phyloP scores from a whole-genome alignment of 1,140 invertebrate genomes.

The Brachionus angularis region DNA sequence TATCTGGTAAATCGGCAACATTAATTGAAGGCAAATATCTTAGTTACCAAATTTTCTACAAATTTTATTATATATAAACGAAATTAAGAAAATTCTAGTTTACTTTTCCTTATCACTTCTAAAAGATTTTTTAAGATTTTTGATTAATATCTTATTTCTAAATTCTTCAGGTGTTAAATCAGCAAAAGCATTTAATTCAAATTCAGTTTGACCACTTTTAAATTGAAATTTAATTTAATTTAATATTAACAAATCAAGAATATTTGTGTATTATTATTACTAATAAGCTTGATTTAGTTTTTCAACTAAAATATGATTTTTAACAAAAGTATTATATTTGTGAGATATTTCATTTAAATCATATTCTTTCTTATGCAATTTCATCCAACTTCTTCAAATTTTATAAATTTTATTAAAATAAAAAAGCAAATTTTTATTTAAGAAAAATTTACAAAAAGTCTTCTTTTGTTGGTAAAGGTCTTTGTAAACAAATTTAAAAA shows the following conservation, averaged over 20 bases:
- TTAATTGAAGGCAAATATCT: background rate
- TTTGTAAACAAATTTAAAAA: background rate
- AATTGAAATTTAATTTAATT: background rate
- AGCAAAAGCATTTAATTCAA: slow-evolving; percentile 52
- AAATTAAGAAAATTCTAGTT: background rate
- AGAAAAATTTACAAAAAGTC: slow-evolving; percentile 1
- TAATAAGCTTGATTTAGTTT: slow-evolving; percentile 10
- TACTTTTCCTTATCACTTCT: background rate
- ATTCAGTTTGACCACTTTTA: slow-evolving; percentile 29
- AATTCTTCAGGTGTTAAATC: slow-evolving; percentile 48
- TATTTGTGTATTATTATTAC: background rate
- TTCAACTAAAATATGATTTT: slow-evolving; percentile 29
- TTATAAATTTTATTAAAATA: no score
- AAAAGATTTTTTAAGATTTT: slow-evolving; percentile 16
- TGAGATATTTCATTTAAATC: background rate
- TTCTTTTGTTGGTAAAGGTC: slow-evolving; percentile 1
- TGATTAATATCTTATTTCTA: slow-evolving; percentile 19
- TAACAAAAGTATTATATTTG: slow-evolving; percentile 5
- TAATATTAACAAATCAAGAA: background rate
- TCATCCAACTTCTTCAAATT: slow-evolving; percentile 27
- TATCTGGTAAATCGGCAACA: slow-evolving; percentile 27
- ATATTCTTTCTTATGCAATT: slow-evolving; percentile 1
- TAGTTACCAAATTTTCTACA: no score
- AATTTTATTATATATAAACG: no score
- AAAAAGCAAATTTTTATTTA: background rate